Percentiles rank a stretch among this genome's conserved stretches.
Conservation (phyloP, 53 echinoderm and acorn worm genomes). For the Apostichopus leukothele region DNA sequence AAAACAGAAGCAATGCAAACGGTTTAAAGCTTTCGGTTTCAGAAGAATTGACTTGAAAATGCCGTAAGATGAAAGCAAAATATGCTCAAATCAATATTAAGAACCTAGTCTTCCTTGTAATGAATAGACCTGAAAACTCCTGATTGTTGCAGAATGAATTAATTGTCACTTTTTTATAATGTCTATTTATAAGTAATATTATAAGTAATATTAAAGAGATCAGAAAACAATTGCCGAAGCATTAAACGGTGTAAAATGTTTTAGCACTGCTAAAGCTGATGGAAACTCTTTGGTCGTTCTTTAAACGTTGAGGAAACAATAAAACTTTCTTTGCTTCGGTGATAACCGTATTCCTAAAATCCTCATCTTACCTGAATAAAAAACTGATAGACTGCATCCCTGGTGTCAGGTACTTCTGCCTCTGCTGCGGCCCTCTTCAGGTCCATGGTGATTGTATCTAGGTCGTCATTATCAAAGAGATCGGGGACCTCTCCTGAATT, state of each 20-base stretch:
- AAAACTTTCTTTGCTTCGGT: no score
- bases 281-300: no score
- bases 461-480: conserved; percentile 93
- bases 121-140: background rate
- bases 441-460: conserved; percentile 96
- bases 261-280: background rate
- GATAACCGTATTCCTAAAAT: no score
- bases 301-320: no score
- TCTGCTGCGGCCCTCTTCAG: conserved; percentile 90
- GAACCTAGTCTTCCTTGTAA: background rate
- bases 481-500: conserved; percentile 99
- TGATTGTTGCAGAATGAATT: background rate
- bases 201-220: no score
- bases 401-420: conserved; percentile 96
- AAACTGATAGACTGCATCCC: conserved; percentile 90
- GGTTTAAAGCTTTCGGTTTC: no score
- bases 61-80: no score
- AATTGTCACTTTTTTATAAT: background rate
- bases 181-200: no score
- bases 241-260: no score
- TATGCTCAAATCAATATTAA: background rate
- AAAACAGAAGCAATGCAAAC: background rate
- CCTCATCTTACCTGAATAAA: conserved; percentile 79
- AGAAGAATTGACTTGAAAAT: no score
- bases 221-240: no score